Conservation (phyloP, 2,888 invertebrate genomes). For the Pristionchus japonicus region DNA sequence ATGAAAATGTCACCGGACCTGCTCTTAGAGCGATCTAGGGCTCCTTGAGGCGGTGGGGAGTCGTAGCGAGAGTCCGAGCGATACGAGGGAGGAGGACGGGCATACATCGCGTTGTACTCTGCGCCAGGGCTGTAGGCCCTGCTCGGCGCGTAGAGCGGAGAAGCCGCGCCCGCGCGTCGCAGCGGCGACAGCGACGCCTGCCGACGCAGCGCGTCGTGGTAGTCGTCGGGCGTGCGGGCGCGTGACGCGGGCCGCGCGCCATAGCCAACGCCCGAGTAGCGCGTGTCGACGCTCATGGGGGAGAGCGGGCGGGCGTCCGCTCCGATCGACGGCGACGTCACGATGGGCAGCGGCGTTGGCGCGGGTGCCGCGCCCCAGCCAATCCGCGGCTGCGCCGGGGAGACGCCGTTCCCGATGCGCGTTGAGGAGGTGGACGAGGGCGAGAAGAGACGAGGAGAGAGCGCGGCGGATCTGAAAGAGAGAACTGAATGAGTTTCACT, state of each 20-base stretch:
- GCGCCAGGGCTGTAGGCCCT: background rate
- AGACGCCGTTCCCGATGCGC: background rate
- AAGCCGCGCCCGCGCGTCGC: background rate
- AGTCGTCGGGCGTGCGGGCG: conserved; percentile 37
- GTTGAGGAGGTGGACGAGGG: background rate
- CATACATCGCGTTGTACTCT: background rate
- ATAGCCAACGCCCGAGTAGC: background rate
- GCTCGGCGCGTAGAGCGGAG: conserved; percentile 3
- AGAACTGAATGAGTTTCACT: background rate
- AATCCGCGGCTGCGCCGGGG: background rate
- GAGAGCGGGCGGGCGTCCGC: background rate
- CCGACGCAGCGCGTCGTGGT: conserved; percentile 32
- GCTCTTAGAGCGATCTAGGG: conserved; percentile 37
- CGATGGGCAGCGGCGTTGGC: background rate
- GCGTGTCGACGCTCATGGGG: conserved; percentile 4
- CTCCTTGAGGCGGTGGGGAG: background rate
- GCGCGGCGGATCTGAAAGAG: background rate
- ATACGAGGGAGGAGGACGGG: conserved; percentile 30
- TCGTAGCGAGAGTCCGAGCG: background rate
- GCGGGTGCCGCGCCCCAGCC: conserved; percentile 5
- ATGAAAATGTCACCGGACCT: conserved; percentile 43
- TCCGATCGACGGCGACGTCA: conserved; percentile 12
- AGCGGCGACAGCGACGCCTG: background rate
- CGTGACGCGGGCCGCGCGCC: conserved; percentile 12
- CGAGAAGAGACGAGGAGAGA: conserved; percentile 33